phyloP scores from a whole-genome alignment of 2,113 vertebrate species.

The Scopus umbretta region DNA sequence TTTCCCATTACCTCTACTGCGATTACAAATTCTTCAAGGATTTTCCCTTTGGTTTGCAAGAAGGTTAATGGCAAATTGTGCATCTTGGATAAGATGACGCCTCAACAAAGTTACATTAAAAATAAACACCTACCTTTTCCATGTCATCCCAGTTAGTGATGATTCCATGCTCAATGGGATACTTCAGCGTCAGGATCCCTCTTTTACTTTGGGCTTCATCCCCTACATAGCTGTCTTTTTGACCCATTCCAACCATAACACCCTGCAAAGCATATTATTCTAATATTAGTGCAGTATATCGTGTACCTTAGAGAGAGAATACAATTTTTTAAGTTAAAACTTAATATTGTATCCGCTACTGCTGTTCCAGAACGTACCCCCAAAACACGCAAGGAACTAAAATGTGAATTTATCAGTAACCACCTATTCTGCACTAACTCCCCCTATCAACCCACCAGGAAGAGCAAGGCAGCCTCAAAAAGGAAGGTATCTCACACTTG shows the following conservation, averaged over 20 bases:
- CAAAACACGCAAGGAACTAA: background rate
- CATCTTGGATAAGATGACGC: background rate
- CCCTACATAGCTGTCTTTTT: constrained; percentile 11
- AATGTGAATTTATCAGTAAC: background rate
- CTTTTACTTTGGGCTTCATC: constrained; percentile 7
- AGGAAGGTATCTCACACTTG: background rate
- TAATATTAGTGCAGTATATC: background rate
- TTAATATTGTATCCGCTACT: background rate
- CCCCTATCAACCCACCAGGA: background rate
- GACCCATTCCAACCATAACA: constrained; percentile 81
- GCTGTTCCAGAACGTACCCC: accelerated
- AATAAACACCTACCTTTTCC: constrained; percentile 1
- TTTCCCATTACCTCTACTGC: background rate
- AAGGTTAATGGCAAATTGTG: background rate
- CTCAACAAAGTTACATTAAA: background rate
- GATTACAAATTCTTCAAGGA: background rate
- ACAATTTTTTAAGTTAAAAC: background rate
- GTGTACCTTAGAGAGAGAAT: background rate
- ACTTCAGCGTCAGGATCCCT: background rate
- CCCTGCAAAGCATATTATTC: constrained; percentile 59
- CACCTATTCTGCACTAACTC: background rate
- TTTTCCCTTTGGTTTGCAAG: background rate
- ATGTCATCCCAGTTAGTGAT: constrained; percentile 23
- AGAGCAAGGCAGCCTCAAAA: background rate
- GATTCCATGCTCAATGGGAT: constrained; percentile 4